Evolutionary conservation across 2,113 vertebrate genomes (phyloP).

Genomic region (Poeciliopsis occidentalis): DNA sequence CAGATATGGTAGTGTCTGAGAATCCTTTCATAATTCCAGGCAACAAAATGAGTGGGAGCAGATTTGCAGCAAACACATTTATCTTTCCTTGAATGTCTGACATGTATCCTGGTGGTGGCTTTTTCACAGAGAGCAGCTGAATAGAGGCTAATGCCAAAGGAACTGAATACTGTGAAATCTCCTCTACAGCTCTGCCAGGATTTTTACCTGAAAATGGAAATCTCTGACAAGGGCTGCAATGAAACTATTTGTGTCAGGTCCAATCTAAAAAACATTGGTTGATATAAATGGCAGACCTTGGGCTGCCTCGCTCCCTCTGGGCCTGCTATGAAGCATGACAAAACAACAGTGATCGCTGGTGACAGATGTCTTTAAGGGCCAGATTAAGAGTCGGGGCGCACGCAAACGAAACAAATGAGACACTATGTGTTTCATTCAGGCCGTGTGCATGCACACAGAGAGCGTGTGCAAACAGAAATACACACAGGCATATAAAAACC

Average conservation of each 20-base stretch:
- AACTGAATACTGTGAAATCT: conserved; percentile 67
- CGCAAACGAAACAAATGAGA: conserved; percentile 80
- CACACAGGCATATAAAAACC: conserved; percentile 35
- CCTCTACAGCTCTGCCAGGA: conserved; percentile 62
- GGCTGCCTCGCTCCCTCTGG: conserved; percentile 70
- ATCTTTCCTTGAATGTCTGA: conserved; percentile 65
- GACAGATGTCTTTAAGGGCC: conserved; percentile 85
- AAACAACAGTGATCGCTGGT: conserved; percentile 84
- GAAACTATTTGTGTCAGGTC: conserved; percentile 82
- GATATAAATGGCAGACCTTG: conserved; percentile 82
- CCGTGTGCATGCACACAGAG: conserved; percentile 22
- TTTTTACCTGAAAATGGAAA: conserved; percentile 80
- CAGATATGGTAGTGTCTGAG: conserved; percentile 38
- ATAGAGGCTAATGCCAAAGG: conserved; percentile 57
- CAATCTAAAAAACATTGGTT: conserved; percentile 76
- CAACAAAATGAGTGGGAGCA: conserved; percentile 67
- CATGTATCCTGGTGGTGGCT: conserved; percentile 55
- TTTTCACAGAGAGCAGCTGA: conserved; percentile 62
- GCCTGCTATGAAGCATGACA: conserved; percentile 81
- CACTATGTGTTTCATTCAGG: conserved; percentile 68
- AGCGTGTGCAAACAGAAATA: conserved; percentile 34
- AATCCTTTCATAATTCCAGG: conserved; percentile 54
- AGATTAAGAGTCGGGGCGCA: conserved; percentile 80
- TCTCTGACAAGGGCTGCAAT: conserved; percentile 67
- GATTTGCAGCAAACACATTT: conserved; percentile 65